Percentiles rank a stretch among this genome's conserved stretches.
phyloP scores from a whole-genome alignment of 2,888 invertebrate genomes.

The Endomychus coccineus region DNA sequence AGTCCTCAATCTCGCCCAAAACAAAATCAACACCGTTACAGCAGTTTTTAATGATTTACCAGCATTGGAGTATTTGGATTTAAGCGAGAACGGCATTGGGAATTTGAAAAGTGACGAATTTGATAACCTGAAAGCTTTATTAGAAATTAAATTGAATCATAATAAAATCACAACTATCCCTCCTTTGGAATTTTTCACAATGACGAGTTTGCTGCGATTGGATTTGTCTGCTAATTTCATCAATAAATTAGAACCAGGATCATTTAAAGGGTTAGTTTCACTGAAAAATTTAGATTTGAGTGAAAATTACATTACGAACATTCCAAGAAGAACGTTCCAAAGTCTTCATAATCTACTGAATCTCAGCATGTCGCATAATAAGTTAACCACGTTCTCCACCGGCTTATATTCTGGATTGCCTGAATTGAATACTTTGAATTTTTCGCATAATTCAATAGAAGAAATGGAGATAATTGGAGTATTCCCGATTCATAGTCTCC shows the following conservation, averaged over 20 bases:
- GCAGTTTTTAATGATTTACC: conserved; percentile 25
- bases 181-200: conserved; percentile 22
- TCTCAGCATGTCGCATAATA: conserved; percentile 33
- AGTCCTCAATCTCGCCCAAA: conserved; percentile 32
- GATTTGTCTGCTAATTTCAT: conserved; percentile 34
- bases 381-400: conserved; percentile 31
- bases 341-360: conserved; percentile 29
- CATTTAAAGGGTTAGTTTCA: conserved; percentile 30
- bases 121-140: conserved; percentile 28
- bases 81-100: conserved; percentile 32
- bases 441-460: conserved; percentile 33
- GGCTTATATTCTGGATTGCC: conserved; percentile 36
- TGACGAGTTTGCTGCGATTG: conserved; percentile 27
- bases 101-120: conserved; percentile 30
- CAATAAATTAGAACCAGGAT: conserved; percentile 22
- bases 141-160: conserved; percentile 29
- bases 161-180: conserved; percentile 30
- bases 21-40: conserved; percentile 27
- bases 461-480: conserved; percentile 33
- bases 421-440: conserved; percentile 34
- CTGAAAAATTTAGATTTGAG: conserved; percentile 35
- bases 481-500: conserved; percentile 33
- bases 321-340: conserved; percentile 29
- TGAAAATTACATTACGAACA: conserved; percentile 28
- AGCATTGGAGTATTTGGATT: conserved; percentile 28